phyloP scores from a whole-genome alignment of 2,113 vertebrate species.

The Porphyrio hochstetteri region DNA sequence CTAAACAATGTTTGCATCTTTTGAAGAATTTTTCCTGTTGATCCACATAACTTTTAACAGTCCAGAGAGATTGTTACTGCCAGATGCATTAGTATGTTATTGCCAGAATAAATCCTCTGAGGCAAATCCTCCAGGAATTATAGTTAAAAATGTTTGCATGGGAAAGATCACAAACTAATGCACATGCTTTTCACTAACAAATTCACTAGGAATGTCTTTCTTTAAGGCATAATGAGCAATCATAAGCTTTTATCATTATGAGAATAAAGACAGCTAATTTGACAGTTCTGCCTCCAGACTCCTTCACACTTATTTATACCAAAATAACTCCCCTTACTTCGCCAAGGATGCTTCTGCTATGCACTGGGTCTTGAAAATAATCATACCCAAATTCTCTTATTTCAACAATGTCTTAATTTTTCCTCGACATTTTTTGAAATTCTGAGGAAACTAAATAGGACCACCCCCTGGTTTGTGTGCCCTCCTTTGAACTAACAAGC shows the following conservation, averaged over 20 bases:
- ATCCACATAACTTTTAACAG: neutral
- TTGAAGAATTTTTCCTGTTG: neutral
- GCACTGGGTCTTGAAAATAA: neutral
- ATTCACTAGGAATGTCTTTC: slow-evolving; percentile 3
- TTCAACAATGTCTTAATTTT: neutral
- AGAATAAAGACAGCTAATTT: slow-evolving; percentile 67
- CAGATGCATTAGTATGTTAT: neutral
- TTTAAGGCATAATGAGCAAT: neutral
- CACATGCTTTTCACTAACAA: neutral
- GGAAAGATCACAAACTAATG: neutral
- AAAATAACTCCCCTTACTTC: slow-evolving; percentile 6
- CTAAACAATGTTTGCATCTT: neutral
- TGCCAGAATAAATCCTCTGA: neutral
- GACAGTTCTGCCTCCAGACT: slow-evolving; percentile 41
- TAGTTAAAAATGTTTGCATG: neutral
- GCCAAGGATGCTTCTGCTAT: neutral
- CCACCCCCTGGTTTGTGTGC: neutral
- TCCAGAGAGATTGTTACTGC: rapidly evolving
- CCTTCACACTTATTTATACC: neutral
- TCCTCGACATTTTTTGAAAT: neutral
- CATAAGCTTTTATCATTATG: slow-evolving; percentile 33
- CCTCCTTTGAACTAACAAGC: neutral
- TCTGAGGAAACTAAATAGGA: neutral
- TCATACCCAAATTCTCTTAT: neutral
- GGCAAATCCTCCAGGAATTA: neutral